phyloP scores from a whole-genome alignment of 2,797 vertebrate species.

The Columba guinea region DNA sequence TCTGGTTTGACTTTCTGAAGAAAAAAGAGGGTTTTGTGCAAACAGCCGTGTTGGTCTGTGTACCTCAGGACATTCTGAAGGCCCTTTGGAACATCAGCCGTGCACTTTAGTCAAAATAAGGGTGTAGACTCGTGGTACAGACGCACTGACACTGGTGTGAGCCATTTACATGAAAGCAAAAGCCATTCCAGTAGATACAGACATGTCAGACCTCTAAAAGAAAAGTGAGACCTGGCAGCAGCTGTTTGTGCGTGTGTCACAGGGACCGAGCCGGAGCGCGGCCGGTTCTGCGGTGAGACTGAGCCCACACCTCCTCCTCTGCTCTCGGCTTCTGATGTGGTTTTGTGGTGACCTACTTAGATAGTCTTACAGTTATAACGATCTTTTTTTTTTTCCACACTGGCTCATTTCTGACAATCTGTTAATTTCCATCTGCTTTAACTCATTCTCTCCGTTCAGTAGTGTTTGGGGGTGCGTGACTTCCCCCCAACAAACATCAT shows the following conservation, averaged over 20 bases:
- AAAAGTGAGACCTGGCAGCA: not conserved
- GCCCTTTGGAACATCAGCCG: not conserved
- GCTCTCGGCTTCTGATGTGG: not conserved
- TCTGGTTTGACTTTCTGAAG: not conserved
- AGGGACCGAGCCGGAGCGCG: not conserved
- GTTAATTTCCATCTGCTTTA: not conserved
- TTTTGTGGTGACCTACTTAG: conserved; percentile 30
- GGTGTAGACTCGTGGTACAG: not conserved
- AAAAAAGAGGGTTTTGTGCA: not conserved
- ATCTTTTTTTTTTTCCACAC: not conserved
- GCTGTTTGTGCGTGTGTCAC: not conserved
- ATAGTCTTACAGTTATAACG: not conserved
- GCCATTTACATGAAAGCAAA: not conserved
- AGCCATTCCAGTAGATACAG: not conserved
- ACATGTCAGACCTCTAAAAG: not conserved
- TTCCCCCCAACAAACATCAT: not conserved
- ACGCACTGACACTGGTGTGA: not conserved
- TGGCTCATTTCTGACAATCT: not conserved
- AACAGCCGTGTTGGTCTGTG: not conserved
- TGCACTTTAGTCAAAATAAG: not conserved
- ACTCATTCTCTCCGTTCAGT: not conserved
- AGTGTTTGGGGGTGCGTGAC: not conserved
- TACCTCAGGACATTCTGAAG: not conserved
- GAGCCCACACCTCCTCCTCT: not conserved
- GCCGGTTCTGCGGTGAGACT: not conserved